Percentiles rank a stretch among this genome's conserved stretches.
phyloP scores from a whole-genome alignment of 2,888 invertebrate genomes.

The Sesamia inferens region DNA sequence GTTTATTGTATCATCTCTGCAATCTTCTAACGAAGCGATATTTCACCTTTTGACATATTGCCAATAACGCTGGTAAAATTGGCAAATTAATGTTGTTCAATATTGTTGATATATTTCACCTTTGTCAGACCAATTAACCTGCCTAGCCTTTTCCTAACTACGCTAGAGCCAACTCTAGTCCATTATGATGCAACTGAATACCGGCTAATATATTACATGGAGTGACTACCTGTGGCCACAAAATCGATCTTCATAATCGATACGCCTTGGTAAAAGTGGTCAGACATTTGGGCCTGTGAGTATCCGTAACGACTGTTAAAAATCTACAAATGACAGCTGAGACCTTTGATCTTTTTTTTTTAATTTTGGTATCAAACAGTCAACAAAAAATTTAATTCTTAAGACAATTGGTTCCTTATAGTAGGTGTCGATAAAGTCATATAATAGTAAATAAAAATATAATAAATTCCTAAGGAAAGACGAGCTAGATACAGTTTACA shows the following conservation, averaged over 20 bases:
- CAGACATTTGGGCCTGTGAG: not conserved
- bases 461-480: too few species aligned
- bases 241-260: too few species aligned
- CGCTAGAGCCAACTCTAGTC: not conserved
- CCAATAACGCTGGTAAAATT: not conserved
- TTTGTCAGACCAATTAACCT: not conserved
- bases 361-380: too few species aligned
- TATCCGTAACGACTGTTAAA: not conserved
- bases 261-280: not conserved
- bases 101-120: not conserved
- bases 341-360: not conserved
- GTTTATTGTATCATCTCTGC: not conserved
- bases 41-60: conserved; percentile 31
- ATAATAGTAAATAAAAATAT: too few species aligned
- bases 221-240: not conserved
- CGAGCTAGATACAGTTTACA: too few species aligned
- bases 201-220: not conserved
- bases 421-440: too few species aligned
- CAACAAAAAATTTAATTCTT: too few species aligned
- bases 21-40: conserved; percentile 13
- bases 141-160: not conserved
- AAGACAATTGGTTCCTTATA: too few species aligned
- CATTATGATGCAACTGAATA: not conserved
- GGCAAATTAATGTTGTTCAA: conserved; percentile 2
- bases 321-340: not conserved